Evolutionary conservation across 2,113 vertebrate genomes (phyloP).

Genomic region (Oceanodroma tethys): DNA sequence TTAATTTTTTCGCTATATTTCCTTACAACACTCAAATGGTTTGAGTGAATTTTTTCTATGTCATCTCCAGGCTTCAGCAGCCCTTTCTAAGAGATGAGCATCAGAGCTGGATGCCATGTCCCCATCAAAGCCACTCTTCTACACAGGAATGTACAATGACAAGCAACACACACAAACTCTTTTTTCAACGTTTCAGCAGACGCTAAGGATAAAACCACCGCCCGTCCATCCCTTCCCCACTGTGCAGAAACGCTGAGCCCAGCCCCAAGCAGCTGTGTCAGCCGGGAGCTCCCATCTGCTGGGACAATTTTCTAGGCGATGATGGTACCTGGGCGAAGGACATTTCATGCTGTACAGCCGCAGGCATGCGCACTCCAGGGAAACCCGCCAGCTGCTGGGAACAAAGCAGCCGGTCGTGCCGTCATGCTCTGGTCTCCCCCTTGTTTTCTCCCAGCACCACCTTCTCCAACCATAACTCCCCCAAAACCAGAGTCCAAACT

Average conservation of each 20-base stretch:
- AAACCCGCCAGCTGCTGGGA: not conserved
- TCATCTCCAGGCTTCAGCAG: not conserved
- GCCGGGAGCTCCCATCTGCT: not conserved
- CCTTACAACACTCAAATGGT: not conserved
- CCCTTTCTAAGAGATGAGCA: not conserved
- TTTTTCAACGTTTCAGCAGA: not conserved
- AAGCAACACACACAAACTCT: not conserved
- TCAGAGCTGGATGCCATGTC: not conserved
- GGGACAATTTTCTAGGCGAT: not conserved
- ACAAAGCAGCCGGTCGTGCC: fast-evolving
- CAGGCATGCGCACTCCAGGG: not conserved
- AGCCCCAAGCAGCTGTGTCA: not conserved
- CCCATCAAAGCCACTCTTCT: not conserved
- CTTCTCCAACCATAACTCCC: not conserved
- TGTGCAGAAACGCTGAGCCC: not conserved
- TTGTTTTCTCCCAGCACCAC: not conserved
- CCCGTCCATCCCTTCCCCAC: not conserved
- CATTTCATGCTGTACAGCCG: not conserved
- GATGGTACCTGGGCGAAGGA: not conserved
- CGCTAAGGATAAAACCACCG: not conserved
- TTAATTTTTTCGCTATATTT: not conserved
- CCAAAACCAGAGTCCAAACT: not conserved
- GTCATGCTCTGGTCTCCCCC: not conserved
- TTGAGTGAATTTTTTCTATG: not conserved
- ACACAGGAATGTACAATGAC: not conserved